phyloP scores from a whole-genome alignment of 2,888 invertebrate genomes.

The Empis livida region DNA sequence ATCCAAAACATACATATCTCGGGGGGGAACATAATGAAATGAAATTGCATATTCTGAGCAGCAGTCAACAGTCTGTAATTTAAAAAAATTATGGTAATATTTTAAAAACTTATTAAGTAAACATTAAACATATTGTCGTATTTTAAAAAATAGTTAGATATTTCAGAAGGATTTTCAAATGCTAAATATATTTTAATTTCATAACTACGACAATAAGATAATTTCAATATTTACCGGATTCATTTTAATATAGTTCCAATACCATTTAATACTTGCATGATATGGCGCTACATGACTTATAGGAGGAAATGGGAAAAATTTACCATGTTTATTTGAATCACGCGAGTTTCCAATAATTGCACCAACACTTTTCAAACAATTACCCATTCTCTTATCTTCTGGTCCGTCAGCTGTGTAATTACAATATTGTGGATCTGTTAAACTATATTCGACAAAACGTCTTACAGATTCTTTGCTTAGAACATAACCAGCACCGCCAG shows the following conservation, averaged over 20 bases:
- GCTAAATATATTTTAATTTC: too few species aligned
- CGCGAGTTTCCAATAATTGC: conserved; percentile 84
- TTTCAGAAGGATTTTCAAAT: too few species aligned
- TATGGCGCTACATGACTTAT: conserved; percentile 89
- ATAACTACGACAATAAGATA: too few species aligned
- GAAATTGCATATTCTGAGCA: conserved; percentile 85
- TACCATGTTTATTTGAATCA: conserved; percentile 73
- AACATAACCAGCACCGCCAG: conserved; percentile 89
- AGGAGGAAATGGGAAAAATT: conserved; percentile 94
- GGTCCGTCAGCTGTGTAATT: conserved; percentile 38
- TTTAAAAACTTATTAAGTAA: too few species aligned
- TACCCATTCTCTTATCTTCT: conserved; percentile 43
- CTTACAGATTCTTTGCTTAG: conserved; percentile 71
- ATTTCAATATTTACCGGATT: conserved; percentile 44
- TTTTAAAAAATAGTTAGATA: too few species aligned
- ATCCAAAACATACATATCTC: conserved; percentile 85
- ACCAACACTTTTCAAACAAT: conserved; percentile 66
- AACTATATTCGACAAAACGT: conserved; percentile 60
- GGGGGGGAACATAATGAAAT: conserved; percentile 81
- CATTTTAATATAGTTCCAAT: conserved; percentile 85
- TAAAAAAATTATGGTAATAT: neutral
- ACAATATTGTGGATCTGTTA: conserved; percentile 46
- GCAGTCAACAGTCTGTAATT: conserved; percentile 37
- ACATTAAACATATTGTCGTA: too few species aligned
- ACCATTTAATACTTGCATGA: conserved; percentile 81